Conservation (phyloP, 2,797 vertebrate genomes). For the Pagetopsis macropterus region DNA sequence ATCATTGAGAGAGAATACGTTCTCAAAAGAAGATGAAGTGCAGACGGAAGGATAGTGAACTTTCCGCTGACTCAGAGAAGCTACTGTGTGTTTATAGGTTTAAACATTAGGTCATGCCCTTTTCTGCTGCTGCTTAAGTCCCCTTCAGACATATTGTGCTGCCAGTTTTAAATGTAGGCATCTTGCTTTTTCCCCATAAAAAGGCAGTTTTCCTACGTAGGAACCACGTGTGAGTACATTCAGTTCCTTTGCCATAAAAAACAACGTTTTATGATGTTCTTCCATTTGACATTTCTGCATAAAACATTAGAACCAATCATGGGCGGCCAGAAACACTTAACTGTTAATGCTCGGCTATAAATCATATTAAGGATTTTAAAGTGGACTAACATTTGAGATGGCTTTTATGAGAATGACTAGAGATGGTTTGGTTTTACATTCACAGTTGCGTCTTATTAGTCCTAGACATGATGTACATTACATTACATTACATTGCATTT, state of each 20-base stretch:
- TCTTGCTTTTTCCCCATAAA: slow-evolving; percentile 10
- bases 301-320: background rate
- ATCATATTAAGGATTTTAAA: background rate
- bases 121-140: slow-evolving; percentile 25
- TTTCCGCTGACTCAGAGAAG: slow-evolving; percentile 40
- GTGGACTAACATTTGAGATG: background rate
- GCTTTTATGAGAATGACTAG: background rate
- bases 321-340: background rate
- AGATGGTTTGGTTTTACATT: background rate
- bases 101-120: slow-evolving; percentile 32
- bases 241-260: background rate
- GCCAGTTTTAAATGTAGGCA: slow-evolving; percentile 16
- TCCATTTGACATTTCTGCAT: background rate
- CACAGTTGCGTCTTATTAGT: slow-evolving; percentile 1
- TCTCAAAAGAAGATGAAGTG: slow-evolving; percentile 18
- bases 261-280: background rate
- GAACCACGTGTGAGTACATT: background rate
- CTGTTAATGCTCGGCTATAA: background rate
- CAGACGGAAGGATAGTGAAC: background rate
- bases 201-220: background rate
- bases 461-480: background rate
- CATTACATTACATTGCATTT: too few species aligned
- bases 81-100: slow-evolving; percentile 29
- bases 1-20: background rate
- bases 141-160: slow-evolving; percentile 18